Percentiles rank a stretch among this genome's conserved stretches.
Conservation (phyloP, 2,113 vertebrate species). For the Cygnus atratus region DNA sequence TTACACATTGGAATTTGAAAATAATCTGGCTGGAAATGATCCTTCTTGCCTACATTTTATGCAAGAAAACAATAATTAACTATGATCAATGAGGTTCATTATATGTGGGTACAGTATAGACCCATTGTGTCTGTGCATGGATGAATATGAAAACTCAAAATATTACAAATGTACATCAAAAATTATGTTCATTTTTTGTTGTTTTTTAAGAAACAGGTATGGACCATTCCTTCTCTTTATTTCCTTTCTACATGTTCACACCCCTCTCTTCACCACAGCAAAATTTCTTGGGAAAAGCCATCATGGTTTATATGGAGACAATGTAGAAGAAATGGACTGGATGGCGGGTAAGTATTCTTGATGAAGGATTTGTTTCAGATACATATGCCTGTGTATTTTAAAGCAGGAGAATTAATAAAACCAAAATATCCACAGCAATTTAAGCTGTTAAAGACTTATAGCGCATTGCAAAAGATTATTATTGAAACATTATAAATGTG, state of each 20-base stretch:
- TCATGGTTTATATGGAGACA: conserved; percentile 87
- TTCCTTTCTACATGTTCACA: conserved; percentile 84
- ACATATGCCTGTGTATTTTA: neutral
- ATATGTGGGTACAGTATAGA: neutral
- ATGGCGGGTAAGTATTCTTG: conserved; percentile 78
- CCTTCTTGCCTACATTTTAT: neutral
- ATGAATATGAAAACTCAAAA: neutral
- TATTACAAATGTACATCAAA: neutral
- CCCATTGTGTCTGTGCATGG: neutral
- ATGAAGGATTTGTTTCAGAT: neutral
- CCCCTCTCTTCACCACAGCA: conserved; percentile 72
- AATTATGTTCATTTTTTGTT: neutral
- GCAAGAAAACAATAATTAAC: neutral
- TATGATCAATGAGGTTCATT: neutral
- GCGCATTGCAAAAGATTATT: neutral
- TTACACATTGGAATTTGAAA: neutral
- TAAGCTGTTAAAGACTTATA: neutral
- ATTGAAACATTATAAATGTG: neutral
- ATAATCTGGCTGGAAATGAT: neutral
- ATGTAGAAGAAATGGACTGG: conserved; percentile 88
- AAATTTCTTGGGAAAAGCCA: conserved; percentile 80
- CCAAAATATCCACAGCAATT: neutral
- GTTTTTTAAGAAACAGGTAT: conserved; percentile 75
- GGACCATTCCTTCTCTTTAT: conserved; percentile 85
- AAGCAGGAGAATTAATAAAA: neutral